These are phyloP conservation scores for Matsumyia berberina DNA, from an alignment of 2,888 invertebrate genomes.

Conservation along the genomic window DNA sequence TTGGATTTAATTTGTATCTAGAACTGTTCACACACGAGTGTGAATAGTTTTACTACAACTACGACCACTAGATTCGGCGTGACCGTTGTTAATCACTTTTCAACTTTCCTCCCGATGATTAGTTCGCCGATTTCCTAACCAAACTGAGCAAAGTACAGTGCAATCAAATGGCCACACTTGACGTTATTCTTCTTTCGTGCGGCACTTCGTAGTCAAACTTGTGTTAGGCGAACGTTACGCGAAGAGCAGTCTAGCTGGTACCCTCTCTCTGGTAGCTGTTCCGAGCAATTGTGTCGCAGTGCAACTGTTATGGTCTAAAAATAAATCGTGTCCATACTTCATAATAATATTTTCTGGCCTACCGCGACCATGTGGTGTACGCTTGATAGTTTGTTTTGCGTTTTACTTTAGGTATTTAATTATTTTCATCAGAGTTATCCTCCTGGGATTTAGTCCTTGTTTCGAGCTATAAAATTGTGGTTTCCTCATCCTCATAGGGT, in stretches of 20 bases:
- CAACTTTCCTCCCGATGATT: too few species aligned
- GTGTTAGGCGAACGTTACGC: slow-evolving; percentile 5
- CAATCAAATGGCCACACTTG: neutral
- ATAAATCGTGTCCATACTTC: neutral
- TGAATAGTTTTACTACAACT: neutral
- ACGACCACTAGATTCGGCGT: too few species aligned
- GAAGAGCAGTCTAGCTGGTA: neutral
- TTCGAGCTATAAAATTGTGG: neutral
- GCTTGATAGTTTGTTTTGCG: slow-evolving; percentile 5
- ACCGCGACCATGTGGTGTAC: neutral
- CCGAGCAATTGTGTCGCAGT: slow-evolving; percentile 21
- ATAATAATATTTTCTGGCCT: neutral
- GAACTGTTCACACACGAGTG: neutral
- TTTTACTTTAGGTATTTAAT: slow-evolving; percentile 18
- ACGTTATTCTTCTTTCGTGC: slow-evolving; percentile 7
- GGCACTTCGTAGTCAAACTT: slow-evolving; percentile 16
- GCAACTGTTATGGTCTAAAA: slow-evolving; percentile 28
- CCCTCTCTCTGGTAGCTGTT: slow-evolving; percentile 11
- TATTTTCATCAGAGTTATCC: slow-evolving; percentile 12
- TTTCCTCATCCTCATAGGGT: slow-evolving; percentile 15
- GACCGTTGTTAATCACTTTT: too few species aligned
- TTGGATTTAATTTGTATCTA: neutral
- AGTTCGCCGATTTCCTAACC: neutral
- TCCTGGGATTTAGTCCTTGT: neutral
- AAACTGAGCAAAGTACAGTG: slow-evolving; percentile 18